Base-by-base conservation (phyloP, 1,140 invertebrate species). In the Semibalanus balanoides region DNA sequence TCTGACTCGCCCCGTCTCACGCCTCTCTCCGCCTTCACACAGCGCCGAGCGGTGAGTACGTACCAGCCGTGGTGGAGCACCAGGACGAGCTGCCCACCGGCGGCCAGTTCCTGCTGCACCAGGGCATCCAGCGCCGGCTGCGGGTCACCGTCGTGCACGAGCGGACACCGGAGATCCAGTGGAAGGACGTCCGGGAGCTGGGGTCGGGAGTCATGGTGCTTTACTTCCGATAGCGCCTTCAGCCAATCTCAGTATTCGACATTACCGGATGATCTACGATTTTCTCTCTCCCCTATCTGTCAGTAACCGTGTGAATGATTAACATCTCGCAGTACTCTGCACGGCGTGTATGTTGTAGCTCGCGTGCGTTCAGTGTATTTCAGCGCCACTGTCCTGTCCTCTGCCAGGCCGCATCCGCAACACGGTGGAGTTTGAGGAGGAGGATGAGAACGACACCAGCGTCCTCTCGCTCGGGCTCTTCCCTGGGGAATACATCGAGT, bases 141-240 rank as follows among this genome's bases (percentile, higher is more conserved):
- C 90, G 96, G 75, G 94, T 99, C 76, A 99, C 97, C 0, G 94
- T 99, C 79, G 94, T 98, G n/a, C 96, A 99, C 84, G 97, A 99
- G 84, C 92, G 93, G 74, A 92, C 93, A 7, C 88, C 90, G 0
- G 94, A 98, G 83, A 86, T 99, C 27, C 88, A 90, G 79, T 98
- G 93, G 94, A 92, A 91, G 82, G 95, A 96, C 82, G 92, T 96
- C 14, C 86, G 94, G 76, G 96, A 98, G 85, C 85, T 98, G 30
- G 95, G 98, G 28, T 90, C 96, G 78, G 93, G n/a, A n/a, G n/a
- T n/a, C n/a, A n/a, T n/a, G n/a, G n/a, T n/a, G n/a, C n/a, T n/a
- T n/a, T n/a, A n/a, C n/a, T n/a, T n/a, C n/a, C n/a, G n/a, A n/a
- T n/a, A n/a, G n/a, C n/a, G n/a, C n/a, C n/a, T n/a, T n/a, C n/a